Conservation (phyloP, 2,888 invertebrate species). For the Diarsia brunnea region DNA sequence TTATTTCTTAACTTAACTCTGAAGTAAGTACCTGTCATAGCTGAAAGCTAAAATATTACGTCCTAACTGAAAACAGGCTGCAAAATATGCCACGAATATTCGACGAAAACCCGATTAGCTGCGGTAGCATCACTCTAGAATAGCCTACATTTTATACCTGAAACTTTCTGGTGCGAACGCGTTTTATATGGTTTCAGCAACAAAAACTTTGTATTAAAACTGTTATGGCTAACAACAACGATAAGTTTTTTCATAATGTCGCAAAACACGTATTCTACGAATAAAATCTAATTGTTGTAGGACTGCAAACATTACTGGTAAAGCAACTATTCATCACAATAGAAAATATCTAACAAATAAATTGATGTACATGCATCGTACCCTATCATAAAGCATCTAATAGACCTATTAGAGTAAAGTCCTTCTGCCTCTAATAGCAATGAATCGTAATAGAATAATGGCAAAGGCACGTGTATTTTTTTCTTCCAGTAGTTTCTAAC, state of each 20-base stretch:
- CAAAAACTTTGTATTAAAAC: constrained; percentile 32
- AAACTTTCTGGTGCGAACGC: constrained; percentile 16
- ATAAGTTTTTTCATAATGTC: constrained; percentile 9
- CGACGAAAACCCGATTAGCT: constrained; percentile 1
- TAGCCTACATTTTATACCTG: constrained; percentile 19
- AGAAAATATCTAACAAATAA: neutral
- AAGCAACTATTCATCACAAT: neutral
- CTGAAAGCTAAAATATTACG: neutral
- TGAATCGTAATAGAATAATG: constrained; percentile 39
- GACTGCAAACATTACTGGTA: neutral
- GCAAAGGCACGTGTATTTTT: neutral
- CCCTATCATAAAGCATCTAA: neutral
- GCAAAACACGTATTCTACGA: constrained; percentile 6
- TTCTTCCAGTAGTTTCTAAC: constrained; percentile 13
- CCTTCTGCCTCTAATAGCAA: constrained; percentile 22
- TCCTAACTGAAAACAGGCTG: neutral
- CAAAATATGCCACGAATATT: constrained; percentile 1
- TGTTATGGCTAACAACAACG: constrained; percentile 4
- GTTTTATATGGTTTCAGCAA: constrained; percentile 13
- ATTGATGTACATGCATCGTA: neutral
- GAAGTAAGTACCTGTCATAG: neutral
- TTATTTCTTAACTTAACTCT: neutral
- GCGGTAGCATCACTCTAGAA: constrained; percentile 14
- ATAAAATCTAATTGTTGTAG: neutral
- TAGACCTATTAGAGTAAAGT: constrained; percentile 10